Conservation (phyloP, 2,888 invertebrate species). For the Ditula angustiorana region DNA sequence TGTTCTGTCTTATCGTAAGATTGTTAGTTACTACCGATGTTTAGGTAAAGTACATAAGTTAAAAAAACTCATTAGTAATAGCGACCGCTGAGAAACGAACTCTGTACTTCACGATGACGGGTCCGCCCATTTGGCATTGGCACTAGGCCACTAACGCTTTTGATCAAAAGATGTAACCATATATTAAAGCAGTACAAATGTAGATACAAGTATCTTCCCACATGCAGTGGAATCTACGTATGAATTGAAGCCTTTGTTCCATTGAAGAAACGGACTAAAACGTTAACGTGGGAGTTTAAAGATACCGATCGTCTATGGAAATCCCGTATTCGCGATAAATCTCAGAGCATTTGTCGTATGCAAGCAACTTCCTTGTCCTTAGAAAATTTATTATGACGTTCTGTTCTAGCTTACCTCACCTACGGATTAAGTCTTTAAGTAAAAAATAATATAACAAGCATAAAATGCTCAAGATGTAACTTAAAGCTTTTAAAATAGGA, state of each 20-base stretch:
- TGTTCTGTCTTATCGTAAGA: no score
- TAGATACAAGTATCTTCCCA: not conserved
- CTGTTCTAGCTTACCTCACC: conserved; percentile 1
- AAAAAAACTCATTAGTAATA: no score
- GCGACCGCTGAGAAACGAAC: no score
- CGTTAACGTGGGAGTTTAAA: conserved; percentile 23
- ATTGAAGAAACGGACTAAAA: conserved; percentile 5
- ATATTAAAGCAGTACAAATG: not conserved
- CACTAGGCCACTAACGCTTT: no score
- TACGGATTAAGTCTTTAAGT: not conserved
- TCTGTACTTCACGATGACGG: no score
- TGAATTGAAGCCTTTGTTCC: conserved; percentile 11
- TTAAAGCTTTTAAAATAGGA: conserved; percentile 26
- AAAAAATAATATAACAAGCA: not conserved
- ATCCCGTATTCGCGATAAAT: conserved; percentile 23
- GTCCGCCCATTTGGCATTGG: no score
- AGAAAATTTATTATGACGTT: conserved; percentile 35
- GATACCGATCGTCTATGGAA: conserved; percentile 22
- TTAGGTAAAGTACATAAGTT: no score
- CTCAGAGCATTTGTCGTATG: conserved; percentile 26
- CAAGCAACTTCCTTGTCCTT: not conserved
- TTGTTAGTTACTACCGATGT: no score
- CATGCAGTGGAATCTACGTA: not conserved
- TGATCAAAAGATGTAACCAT: no score
- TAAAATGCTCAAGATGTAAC: not conserved